Evolutionary conservation across 2,888 invertebrate genomes (phyloP).

Genomic region (Frankliniella fusca): DNA sequence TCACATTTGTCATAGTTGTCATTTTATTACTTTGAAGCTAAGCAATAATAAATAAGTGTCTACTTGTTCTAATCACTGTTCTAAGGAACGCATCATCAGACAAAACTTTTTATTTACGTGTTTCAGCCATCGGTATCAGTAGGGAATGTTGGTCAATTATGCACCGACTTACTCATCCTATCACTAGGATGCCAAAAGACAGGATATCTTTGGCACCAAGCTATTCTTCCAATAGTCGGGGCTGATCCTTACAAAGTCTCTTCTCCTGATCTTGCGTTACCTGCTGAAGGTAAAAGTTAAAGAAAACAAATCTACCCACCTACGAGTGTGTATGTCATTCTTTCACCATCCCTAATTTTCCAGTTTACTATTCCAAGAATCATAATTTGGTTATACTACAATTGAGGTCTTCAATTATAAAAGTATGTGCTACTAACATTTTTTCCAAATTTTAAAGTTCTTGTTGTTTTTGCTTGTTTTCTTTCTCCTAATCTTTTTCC

Average conservation of each 20-base stretch:
- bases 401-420: neutral
- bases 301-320: neutral
- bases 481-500: neutral
- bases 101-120: neutral
- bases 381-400: neutral
- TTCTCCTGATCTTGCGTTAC: neutral
- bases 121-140: constrained; percentile 54
- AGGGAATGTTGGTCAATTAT: constrained; percentile 88
- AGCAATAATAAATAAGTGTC: neutral
- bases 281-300: neutral
- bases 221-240: constrained; percentile 73
- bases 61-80: neutral
- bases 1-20: neutral
- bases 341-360: neutral
- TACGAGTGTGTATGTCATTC: neutral
- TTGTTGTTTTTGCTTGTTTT: neutral
- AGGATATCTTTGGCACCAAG: constrained; percentile 68
- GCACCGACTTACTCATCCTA: constrained; percentile 76
- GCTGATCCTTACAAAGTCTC: constrained; percentile 65
- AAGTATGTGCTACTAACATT: neutral
- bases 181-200: constrained; percentile 64
- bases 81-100: neutral
- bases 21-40: neutral
- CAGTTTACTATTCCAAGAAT: neutral
- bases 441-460: neutral